A percentile compares a stretch with the other conserved stretches of the same genome.
phyloP scores from a whole-genome alignment of 1,140 invertebrate species.

The Apis florea region DNA sequence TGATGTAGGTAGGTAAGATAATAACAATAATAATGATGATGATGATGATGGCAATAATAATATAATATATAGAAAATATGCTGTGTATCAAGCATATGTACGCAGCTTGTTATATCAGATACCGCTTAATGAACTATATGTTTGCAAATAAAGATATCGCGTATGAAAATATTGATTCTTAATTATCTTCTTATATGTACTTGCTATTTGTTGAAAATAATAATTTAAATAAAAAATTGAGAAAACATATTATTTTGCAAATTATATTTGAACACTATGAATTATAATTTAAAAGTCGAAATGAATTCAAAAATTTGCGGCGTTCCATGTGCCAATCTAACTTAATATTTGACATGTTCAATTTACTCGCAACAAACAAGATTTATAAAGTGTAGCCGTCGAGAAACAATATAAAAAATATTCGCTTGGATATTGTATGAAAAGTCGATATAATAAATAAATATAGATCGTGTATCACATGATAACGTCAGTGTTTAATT shows the following conservation, averaged over 20 bases:
- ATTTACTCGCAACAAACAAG: too few relatives aligned
- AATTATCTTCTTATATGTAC: neutral
- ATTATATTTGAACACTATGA: neutral
- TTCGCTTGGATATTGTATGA: neutral
- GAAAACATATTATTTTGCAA: neutral
- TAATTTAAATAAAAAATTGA: too few relatives aligned
- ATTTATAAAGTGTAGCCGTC: neutral
- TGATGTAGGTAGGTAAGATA: slow-evolving; percentile 59
- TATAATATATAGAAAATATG: slow-evolving; percentile 62
- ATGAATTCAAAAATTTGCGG: neutral
- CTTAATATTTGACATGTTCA: neutral
- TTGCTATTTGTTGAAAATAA: neutral
- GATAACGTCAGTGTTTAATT: neutral
- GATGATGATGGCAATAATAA: slow-evolving; percentile 50
- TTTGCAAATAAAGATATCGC: neutral
- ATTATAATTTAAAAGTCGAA: neutral
- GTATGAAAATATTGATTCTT: neutral
- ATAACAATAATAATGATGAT: slow-evolving; percentile 52
- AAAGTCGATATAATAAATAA: too few relatives aligned
- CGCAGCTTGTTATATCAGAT: slow-evolving; percentile 46
- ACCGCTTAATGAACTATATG: neutral
- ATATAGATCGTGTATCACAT: neutral
- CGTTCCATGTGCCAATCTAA: neutral
- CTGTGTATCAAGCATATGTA: slow-evolving; percentile 59
- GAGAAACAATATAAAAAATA: neutral